Evolutionary conservation across 2,888 invertebrate genomes (phyloP).

Genomic region (Baronia brevicornis): DNA sequence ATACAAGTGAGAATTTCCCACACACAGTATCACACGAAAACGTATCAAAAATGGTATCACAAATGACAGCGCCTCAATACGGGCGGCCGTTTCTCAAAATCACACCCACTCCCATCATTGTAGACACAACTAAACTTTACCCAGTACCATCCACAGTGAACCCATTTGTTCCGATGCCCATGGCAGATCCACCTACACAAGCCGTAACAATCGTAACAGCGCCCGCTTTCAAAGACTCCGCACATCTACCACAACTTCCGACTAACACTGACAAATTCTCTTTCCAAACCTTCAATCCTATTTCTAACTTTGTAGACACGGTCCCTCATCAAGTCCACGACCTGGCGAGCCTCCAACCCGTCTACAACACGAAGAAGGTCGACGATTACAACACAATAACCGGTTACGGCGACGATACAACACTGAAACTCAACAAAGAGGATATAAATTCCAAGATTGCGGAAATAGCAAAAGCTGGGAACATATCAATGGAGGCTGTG

Average conservation of each 20-base stretch:
- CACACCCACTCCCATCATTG: conserved; percentile 47
- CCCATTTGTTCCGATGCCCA: conserved; percentile 67
- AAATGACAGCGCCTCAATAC: conserved; percentile 61
- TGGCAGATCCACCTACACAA: conserved; percentile 41
- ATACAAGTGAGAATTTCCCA: conserved; percentile 69
- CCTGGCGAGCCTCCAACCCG: conserved; percentile 43
- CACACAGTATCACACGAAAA: conserved; percentile 59
- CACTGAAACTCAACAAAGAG: conserved; percentile 56
- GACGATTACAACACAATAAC: conserved; percentile 67
- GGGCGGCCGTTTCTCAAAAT: conserved; percentile 40
- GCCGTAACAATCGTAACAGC: conserved; percentile 53
- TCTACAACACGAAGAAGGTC: conserved; percentile 62
- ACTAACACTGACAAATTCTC: conserved; percentile 36
- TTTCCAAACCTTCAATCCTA: conserved; percentile 47
- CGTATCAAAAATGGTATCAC: conserved; percentile 63
- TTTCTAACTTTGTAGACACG: conserved; percentile 70
- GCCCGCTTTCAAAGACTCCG: conserved; percentile 50
- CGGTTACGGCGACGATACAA: conserved; percentile 62
- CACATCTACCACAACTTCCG: conserved; percentile 37
- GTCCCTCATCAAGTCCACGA: conserved; percentile 65
- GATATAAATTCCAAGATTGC: conserved; percentile 66
- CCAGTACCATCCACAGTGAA: conserved; percentile 75
- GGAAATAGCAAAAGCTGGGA: conserved; percentile 80
- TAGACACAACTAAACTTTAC: conserved; percentile 45
- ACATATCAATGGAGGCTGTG: conserved; percentile 85